A percentile compares a stretch with the other conserved stretches of the same genome.
phyloP scores from a whole-genome alignment of 2,113 vertebrate species.

The Grammomys surdaster region DNA sequence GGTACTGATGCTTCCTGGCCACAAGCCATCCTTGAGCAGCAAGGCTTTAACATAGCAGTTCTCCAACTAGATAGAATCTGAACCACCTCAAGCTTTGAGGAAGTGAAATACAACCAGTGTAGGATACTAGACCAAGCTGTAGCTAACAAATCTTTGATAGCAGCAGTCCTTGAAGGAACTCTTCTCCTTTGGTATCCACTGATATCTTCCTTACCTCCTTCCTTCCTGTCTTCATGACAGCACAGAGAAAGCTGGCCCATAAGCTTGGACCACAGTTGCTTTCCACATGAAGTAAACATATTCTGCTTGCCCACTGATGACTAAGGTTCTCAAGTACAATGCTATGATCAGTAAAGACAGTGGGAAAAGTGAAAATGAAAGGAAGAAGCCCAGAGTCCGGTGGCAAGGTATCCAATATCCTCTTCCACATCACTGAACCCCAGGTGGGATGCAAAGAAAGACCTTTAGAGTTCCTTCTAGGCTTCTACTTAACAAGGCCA shows the following conservation, averaged over 20 bases:
- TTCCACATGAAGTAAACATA: background rate
- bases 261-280: background rate
- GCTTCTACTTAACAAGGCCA: background rate
- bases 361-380: background rate
- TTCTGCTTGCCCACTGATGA: background rate
- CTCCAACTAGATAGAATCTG: background rate
- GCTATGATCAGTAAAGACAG: background rate
- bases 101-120: background rate
- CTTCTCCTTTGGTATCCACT: background rate
- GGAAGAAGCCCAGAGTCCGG: background rate
- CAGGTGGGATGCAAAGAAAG: slow-evolving; percentile 53
- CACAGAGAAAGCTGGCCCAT: too few relatives aligned
- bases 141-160: background rate
- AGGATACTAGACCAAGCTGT: too few relatives aligned
- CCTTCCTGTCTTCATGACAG: background rate
- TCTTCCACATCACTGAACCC: slow-evolving; percentile 48
- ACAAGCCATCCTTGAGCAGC: background rate
- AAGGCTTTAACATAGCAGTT: background rate
- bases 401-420: background rate
- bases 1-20: background rate
- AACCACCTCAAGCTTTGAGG: background rate
- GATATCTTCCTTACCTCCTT: background rate
- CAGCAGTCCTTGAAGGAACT: background rate
- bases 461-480: slow-evolving; percentile 66
- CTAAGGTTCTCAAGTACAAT: slow-evolving; percentile 43